A percentile compares a stretch with the other conserved stretches of the same genome.
phyloP scores from a whole-genome alignment of 1,140 invertebrate genomes.

The Aphaenogaster rudis region DNA sequence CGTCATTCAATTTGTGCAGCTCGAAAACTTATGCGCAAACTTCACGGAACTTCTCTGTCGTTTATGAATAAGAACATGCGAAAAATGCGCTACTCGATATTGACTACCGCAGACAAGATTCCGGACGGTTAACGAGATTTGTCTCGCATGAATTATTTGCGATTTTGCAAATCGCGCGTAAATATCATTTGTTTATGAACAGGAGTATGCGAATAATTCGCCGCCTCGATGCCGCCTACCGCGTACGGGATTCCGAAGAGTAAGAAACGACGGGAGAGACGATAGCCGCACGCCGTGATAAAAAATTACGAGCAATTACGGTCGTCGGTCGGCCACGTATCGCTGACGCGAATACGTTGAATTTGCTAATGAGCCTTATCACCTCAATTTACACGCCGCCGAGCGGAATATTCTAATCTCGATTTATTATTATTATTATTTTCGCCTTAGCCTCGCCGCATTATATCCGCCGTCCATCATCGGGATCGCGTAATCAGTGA shows the following conservation, averaged over 20 bases:
- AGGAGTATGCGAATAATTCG: constrained; percentile 1
- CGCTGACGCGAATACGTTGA: constrained; percentile 28
- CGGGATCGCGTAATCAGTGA: neutral
- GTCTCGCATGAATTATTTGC: neutral
- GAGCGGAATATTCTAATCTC: constrained; percentile 18
- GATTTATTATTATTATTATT: constrained; percentile 48
- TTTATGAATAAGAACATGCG: neutral
- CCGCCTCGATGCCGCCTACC: neutral
- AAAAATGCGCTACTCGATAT: neutral
- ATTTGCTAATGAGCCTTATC: constrained; percentile 52
- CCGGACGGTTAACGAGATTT: neutral
- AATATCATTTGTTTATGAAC: neutral
- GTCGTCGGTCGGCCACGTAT: neutral
- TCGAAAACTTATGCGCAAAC: neutral
- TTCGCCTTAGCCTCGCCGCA: neutral
- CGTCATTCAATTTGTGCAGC: neutral
- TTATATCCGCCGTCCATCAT: neutral
- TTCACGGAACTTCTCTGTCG: neutral
- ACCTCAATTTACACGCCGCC: constrained; percentile 12
- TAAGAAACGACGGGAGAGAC: neutral
- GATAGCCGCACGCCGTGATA: neutral
- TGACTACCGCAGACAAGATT: neutral
- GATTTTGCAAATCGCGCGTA: neutral
- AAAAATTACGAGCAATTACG: constrained; percentile 36
- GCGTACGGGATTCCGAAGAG: neutral